phyloP scores from a whole-genome alignment of 2,888 invertebrate genomes.

The Sphinx pinastri region DNA sequence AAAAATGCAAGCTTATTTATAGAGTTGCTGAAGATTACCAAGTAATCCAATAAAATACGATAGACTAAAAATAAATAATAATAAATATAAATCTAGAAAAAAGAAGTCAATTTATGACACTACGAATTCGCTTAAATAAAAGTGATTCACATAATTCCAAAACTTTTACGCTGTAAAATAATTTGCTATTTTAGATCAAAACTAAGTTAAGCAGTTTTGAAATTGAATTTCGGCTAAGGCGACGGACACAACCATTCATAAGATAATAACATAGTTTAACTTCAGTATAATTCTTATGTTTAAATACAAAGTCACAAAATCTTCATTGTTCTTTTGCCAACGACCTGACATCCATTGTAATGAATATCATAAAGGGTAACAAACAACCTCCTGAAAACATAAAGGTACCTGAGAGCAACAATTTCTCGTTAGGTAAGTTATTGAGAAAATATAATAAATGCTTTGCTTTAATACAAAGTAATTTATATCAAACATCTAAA shows the following conservation, averaged over 20 bases:
- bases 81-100: background rate
- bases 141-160: slow-evolving; percentile 10
- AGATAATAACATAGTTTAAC: background rate
- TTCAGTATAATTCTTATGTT: slow-evolving; percentile 1
- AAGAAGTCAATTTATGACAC: background rate
- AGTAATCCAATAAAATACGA: background rate
- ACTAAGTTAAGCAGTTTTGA: slow-evolving; percentile 3
- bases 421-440: slow-evolving; percentile 7
- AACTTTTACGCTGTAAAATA: background rate
- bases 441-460: slow-evolving; percentile 22
- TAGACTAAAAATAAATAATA: no score
- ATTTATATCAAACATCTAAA: slow-evolving; percentile 22
- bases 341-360: slow-evolving; percentile 11
- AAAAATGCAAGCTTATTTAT: background rate
- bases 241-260: background rate
- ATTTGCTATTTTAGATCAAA: background rate
- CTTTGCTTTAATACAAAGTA: slow-evolving; percentile 14
- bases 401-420: slow-evolving; percentile 15
- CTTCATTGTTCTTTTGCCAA: slow-evolving; percentile 14
- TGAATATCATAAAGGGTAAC: slow-evolving; percentile 17
- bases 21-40: no score
- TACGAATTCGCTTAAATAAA: background rate
- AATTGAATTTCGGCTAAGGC: background rate
- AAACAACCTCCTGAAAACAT: slow-evolving; percentile 19
- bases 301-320: slow-evolving; percentile 3